Conservation (phyloP, 2,888 invertebrate species). For the Pseudococcus viburni region DNA sequence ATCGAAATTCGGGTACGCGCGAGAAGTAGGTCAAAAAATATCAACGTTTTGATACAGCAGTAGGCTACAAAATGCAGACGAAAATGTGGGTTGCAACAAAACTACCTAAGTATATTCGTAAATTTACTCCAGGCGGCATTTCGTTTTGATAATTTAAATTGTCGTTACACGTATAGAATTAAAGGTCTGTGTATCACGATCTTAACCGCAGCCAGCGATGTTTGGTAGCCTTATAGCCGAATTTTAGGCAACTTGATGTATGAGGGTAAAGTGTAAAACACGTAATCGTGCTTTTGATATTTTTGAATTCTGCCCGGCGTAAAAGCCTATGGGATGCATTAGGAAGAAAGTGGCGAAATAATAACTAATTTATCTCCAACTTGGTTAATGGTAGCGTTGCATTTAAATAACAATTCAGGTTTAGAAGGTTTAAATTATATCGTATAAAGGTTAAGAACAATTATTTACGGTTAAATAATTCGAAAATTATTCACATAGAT, state of each 20-base stretch:
- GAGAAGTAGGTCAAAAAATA: not conserved
- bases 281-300: slow-evolving; percentile 50
- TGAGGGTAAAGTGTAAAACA: slow-evolving; percentile 33
- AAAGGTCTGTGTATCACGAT: slow-evolving; percentile 35
- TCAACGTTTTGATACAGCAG: not conserved
- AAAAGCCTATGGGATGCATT: slow-evolving; percentile 45
- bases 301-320: not conserved
- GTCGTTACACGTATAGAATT: slow-evolving; percentile 45
- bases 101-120: not conserved
- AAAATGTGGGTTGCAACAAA: not conserved
- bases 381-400: slow-evolving; percentile 52
- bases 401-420: slow-evolving; percentile 57
- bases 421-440: slow-evolving; percentile 53
- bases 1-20: not conserved
- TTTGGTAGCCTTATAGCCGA: not conserved
- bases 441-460: slow-evolving; percentile 58
- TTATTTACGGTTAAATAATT: slow-evolving; percentile 65
- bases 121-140: slow-evolving; percentile 51
- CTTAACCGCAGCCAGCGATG: slow-evolving; percentile 3
- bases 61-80: not conserved
- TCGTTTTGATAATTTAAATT: slow-evolving; percentile 50
- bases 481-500: slow-evolving; percentile 63
- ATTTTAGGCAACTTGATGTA: slow-evolving; percentile 33
- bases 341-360: slow-evolving; percentile 47
- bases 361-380: slow-evolving; percentile 59